Evolutionary conservation across 2,113 vertebrate genomes (phyloP), one percentile per base, ranked within the genome.

Genomic region (Rana temporaria): DNA sequence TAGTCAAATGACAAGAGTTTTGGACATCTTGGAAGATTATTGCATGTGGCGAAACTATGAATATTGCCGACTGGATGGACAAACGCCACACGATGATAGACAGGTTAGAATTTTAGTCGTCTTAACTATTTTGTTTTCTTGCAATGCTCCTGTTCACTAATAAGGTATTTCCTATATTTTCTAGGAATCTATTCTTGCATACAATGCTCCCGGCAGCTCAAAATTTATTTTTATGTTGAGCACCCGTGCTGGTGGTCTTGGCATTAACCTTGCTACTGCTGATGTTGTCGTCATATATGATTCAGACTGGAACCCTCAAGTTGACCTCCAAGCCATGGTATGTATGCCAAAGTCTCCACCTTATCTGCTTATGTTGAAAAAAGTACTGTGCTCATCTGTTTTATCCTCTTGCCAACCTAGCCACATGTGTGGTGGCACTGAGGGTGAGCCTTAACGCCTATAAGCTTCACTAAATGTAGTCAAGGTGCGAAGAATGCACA

Each of bases 271-370:
- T 87, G 98, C 98, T 65, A 99, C 98, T 72, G 98, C 98, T 14
- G 98, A 99, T 84, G 97, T 98, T 1, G 98, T 99, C 70, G 99
- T 99, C 89, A 92, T 99, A 14, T 99, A 98, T 56, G 98, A 99
- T 90, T 99, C 98, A 6, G 97, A 99, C 90, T 99, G 98, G 98
- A 99, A 99, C 88, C 98, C 98, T 32, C 98, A 99, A 92, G 98
- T 99, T 14, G 98, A 99, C 88, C 96, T 99, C 79, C 98, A 99
- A 88, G 98, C 98, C 74, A 99, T 99, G 98, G 98, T 99, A 85
- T 84, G 92, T 63, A n/a, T n/a, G n/a, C 2, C 18, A 65, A 30
- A 30, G 26, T 30, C 34, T 59, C 32, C 22, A 48, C 6, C 9
- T 11, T 48, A 8, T 12, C 12, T 48, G 42, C 7, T 5, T 9